These are phyloP conservation scores for Porites lobata DNA, from an alignment of 92 coral and sea anemone species.

Conservation along the genomic window DNA sequence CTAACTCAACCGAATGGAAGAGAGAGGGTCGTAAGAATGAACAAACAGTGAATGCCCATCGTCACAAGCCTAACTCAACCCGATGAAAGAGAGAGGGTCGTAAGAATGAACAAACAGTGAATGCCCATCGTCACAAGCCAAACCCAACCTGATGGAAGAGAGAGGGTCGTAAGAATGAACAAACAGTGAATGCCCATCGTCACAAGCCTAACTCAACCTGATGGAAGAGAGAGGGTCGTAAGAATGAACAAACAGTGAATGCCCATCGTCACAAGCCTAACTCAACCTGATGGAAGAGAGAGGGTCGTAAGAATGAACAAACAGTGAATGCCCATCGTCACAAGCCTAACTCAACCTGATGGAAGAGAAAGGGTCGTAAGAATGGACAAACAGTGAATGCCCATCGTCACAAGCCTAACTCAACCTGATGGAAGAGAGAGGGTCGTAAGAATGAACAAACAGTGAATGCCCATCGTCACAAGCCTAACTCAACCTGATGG, in stretches of 20 bases:
- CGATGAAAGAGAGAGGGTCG: constrained; percentile 3
- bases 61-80: constrained; percentile 12
- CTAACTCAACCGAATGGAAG: constrained; percentile 42
- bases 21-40: constrained; percentile 15
- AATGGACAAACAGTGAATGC: constrained; percentile 20
- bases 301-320: constrained; percentile 30
- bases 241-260: constrained; percentile 28
- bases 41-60: constrained; percentile 1
- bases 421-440: not conserved
- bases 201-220: constrained; percentile 35
- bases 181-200: constrained; percentile 8
- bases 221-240: constrained; percentile 24
- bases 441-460: too few species aligned
- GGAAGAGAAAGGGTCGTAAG: constrained; percentile 33
- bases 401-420: constrained; percentile 38
- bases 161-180: constrained; percentile 19
- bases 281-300: constrained; percentile 25
- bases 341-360: constrained; percentile 26
- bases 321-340: constrained; percentile 26
- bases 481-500: constrained; percentile 39
- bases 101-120: constrained; percentile 6
- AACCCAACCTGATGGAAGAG: not conserved
- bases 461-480: constrained; percentile 26
- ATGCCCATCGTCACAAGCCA: constrained; percentile 12
- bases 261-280: constrained; percentile 34